Conservation (phyloP, 2,113 vertebrate species). For the Hymenochirus boettgeri region DNA sequence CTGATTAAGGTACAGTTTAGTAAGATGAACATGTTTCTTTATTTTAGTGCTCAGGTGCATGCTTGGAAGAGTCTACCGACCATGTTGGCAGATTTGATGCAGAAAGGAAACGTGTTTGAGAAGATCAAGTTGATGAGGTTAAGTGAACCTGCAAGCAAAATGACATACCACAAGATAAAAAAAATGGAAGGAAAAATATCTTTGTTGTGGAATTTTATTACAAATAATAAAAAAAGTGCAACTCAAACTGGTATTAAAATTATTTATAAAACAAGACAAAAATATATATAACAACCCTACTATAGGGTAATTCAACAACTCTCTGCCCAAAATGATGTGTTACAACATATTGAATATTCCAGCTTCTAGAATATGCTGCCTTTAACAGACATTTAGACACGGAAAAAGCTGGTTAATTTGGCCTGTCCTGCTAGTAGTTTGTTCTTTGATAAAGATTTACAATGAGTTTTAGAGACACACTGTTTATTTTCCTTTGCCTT, state of each 20-base stretch:
- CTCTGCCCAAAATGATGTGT: too few species aligned
- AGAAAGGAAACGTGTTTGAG: not conserved
- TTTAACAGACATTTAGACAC: constrained; percentile 57
- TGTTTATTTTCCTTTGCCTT: constrained; percentile 48
- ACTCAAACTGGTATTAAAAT: constrained; percentile 11
- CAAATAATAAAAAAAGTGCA: constrained; percentile 27
- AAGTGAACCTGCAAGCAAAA: too few species aligned
- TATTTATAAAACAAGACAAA: not conserved
- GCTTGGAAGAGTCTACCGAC: constrained; percentile 92
- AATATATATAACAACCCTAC: too few species aligned
- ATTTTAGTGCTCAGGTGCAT: constrained; percentile 87
- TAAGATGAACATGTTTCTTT: not conserved
- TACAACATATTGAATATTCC: too few species aligned
- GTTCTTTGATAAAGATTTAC: constrained; percentile 58
- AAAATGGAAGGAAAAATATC: not conserved
- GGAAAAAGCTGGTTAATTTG: constrained; percentile 83
- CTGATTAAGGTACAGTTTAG: too few species aligned
- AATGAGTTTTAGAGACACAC: constrained; percentile 50
- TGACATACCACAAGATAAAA: not conserved
- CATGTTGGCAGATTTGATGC: constrained; percentile 82
- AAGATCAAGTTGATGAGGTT: too few species aligned
- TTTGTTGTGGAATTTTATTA: constrained; percentile 23
- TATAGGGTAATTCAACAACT: too few species aligned
- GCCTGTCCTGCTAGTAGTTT: constrained; percentile 81
- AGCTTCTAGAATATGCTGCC: too few species aligned